Base-by-base conservation (phyloP, 2,113 vertebrate species). In the Peromyscus leucopus region DNA sequence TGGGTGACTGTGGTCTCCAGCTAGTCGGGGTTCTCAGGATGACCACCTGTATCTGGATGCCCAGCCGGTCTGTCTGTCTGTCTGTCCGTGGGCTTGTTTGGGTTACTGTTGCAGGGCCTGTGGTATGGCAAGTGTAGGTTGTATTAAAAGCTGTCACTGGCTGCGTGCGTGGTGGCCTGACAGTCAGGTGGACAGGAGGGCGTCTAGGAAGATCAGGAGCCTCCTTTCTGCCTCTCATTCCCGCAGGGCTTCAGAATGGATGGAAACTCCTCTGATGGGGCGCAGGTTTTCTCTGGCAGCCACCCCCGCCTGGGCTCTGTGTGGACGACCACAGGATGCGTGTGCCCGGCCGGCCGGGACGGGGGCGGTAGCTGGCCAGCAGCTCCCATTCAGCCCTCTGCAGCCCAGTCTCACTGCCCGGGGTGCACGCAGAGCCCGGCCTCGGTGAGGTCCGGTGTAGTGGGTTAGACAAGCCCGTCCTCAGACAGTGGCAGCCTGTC, bases 381-480 rank as follows among this genome's bases (percentile, higher is more conserved):
- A 0, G 46, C 28, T 91, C 48, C 89, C 92, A 1, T 57, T 71
- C 61, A 65, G 55, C 61, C 36, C n/a, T 71, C 33, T 57, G 4
- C 39, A 24, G 75, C 12, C 42, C 22, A 74, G n/a, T 33, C 48
- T 7, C 31, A 21, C 21, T 0, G 2, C 10, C 10, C 0, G 0
- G 24, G 51, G 82, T 93, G 71, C 65, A 55, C 48, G 75, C 63
- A 31, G 48, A 42, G 42, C 42, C 78, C 65, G 72, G 13, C 63
- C 75, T 26, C 80, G 33, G 17, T 0, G 5, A 67, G 59, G 21
- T 31, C 42, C 19, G 36, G n/a, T 61, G n/a, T 67, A 69, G 33
- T 4, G 7, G 22, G 36, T 78, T 26, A 65, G 76, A 63, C 36
- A 65, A 51, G 39, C 67, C n/a, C 17, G 4, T n/a, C 42, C n/a